These are phyloP conservation scores for Proteles cristata DNA, from an alignment of 2,113 vertebrate species.

Conservation along the genomic window DNA sequence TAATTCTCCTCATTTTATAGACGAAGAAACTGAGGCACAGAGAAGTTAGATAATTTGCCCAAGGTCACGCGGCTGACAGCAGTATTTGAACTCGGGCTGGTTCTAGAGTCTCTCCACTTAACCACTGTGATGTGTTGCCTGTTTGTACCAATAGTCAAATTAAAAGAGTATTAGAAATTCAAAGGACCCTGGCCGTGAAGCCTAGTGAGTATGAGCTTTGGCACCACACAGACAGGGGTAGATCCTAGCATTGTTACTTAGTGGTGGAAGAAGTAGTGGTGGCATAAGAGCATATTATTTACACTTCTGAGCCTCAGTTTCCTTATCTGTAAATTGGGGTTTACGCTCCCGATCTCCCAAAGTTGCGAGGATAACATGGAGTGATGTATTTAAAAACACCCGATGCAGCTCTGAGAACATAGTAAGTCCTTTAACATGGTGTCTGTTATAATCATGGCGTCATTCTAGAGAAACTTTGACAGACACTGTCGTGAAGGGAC, in stretches of 20 bases:
- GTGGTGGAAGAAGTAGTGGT: background rate
- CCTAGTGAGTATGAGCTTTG: background rate
- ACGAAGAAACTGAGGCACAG: background rate
- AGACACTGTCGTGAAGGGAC: background rate
- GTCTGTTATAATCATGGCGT: background rate
- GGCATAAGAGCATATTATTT: background rate
- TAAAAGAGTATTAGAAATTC: background rate
- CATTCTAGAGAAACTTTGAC: background rate
- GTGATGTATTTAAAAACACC: background rate
- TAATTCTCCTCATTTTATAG: background rate
- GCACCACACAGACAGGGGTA: background rate
- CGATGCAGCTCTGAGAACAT: background rate
- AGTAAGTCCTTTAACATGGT: background rate
- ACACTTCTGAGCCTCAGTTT: background rate
- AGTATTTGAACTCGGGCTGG: background rate
- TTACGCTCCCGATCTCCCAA: background rate
- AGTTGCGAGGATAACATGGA: conserved; percentile 1
- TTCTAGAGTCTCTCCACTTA: no score
- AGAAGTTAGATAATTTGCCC: background rate
- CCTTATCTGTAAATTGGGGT: background rate
- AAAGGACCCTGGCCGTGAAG: background rate
- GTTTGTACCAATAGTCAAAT: background rate
- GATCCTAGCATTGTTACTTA: background rate
- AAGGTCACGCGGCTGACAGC: background rate
- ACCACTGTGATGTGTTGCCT: background rate